A percentile compares a stretch with the other conserved stretches of the same genome.
phyloP scores from a whole-genome alignment of 2,888 invertebrate genomes.

The Leptopilina drosophilae region DNA sequence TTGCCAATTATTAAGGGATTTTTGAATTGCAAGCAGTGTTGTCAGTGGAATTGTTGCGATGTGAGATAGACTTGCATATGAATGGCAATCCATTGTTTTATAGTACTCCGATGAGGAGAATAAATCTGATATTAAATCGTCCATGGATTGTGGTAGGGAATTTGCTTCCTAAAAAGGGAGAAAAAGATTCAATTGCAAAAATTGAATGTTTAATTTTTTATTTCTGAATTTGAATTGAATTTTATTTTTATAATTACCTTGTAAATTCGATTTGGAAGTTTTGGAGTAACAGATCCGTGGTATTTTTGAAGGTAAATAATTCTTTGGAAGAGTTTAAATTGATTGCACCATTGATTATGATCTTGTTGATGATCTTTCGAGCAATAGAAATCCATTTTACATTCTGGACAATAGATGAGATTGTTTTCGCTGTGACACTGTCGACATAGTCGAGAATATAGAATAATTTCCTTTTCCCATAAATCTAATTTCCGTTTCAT shows the following conservation, averaged over 20 bases:
- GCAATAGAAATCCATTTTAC: conserved; percentile 81
- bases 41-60: conserved; percentile 83
- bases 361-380: conserved; percentile 78
- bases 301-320: conserved; percentile 81
- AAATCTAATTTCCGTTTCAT: conserved; percentile 80
- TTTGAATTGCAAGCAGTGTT: conserved; percentile 80
- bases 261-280: conserved; percentile 79
- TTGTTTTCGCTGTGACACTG: conserved; percentile 78
- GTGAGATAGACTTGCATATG: conserved; percentile 82
- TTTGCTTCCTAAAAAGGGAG: conserved; percentile 47
- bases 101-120: conserved; percentile 78
- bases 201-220: background rate
- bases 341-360: conserved; percentile 82
- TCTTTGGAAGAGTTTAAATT: conserved; percentile 81
- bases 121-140: conserved; percentile 77
- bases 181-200: conserved; percentile 4
- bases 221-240: background rate
- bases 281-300: conserved; percentile 80
- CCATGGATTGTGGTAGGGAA: conserved; percentile 77
- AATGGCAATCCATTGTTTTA: conserved; percentile 78
- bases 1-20: conserved; percentile 68
- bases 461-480: conserved; percentile 84
- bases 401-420: conserved; percentile 79
- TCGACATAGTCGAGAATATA: conserved; percentile 83
- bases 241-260: background rate